Base-by-base conservation (phyloP, 1,140 invertebrate genomes). In the Cherax destructor region DNA sequence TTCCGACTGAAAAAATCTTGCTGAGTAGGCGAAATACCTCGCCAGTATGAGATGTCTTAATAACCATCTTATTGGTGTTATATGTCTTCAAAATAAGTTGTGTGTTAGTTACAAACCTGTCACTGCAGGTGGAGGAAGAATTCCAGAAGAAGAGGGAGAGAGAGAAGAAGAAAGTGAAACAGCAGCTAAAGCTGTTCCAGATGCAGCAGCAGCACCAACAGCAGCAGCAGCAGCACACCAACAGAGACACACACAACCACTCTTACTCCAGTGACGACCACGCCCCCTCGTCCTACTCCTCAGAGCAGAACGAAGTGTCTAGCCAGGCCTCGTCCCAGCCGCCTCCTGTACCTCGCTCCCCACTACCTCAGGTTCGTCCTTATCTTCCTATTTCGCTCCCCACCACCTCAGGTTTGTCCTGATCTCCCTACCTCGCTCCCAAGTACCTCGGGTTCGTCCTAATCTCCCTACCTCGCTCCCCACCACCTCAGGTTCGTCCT, bases 141-240 rank as follows among this genome's bases (percentile, higher is more conserved):
- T 94, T 94, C 85, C 93, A 94, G 78, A 93, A 86, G 47, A 93
- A 94, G 83, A 83, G 94, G 49, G 93, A 93, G n/a, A 80, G 91
- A 50, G 94, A 94, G 85, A 94, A 94, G 85, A 83, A 87, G 59
- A 92, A 92, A 72, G 92, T 93, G n/a, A 90, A 93, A 59, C 89
- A 93, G 56, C 92, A 93, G 50, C 93, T 93, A 11, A 92, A 88
- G 79, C 76, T 93, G 18, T 77, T 92, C 59, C 76, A 86, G n/a
- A 79, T 91, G 83, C 78, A 93, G 79, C 87, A 91, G 61, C 86
- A 92, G 86, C 30, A 41, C 0, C 86, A 91, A 72, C 90, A 81
- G 41, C 65, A 92, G 79, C 85, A 41, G 69, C 74, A 30, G 21
- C 85, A 90, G 84, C 83, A 47, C 61, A 49, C 56, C 41, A 61